A percentile compares a stretch with the other conserved stretches of the same genome.
Evolutionary conservation across 2,113 vertebrate genomes (phyloP).

Genomic region (Peucedramus taeniatus): DNA sequence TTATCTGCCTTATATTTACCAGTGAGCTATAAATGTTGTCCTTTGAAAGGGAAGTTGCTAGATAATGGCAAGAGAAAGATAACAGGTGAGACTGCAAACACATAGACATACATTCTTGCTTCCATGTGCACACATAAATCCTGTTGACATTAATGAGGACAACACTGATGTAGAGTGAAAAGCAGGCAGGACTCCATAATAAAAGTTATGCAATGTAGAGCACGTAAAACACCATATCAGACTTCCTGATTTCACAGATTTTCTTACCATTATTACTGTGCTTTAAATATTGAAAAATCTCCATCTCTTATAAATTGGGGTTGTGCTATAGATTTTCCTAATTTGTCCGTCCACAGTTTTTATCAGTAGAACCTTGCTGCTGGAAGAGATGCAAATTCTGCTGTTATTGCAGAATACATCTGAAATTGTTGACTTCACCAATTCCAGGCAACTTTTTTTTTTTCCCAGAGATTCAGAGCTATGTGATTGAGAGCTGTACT

Average conservation of each 20-base stretch:
- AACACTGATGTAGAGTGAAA: not conserved
- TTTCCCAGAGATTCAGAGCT: not conserved
- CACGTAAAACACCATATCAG: not conserved
- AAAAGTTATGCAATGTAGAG: not conserved
- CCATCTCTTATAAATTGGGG: not conserved
- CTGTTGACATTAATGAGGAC: conserved; percentile 26
- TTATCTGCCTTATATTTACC: conserved; percentile 58
- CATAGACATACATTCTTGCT: not conserved
- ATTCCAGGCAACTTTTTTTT: not conserved
- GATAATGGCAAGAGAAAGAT: conserved; percentile 26
- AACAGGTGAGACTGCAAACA: conserved; percentile 36
- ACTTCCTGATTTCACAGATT: not conserved
- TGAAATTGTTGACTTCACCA: not conserved
- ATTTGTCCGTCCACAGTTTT: not conserved
- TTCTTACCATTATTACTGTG: not conserved
- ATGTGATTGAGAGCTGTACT: not conserved
- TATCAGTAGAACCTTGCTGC: not conserved
- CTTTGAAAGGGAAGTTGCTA: conserved; percentile 29
- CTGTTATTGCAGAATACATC: not conserved
- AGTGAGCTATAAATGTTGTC: conserved; percentile 51
- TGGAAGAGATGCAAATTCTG: not conserved
- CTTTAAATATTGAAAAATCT: not conserved
- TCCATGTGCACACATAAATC: conserved; percentile 25
- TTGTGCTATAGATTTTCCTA: not conserved
- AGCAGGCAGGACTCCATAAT: not conserved